Base-by-base conservation (phyloP, 1,140 invertebrate species). In the Venustaconcha ellipsiformis region DNA sequence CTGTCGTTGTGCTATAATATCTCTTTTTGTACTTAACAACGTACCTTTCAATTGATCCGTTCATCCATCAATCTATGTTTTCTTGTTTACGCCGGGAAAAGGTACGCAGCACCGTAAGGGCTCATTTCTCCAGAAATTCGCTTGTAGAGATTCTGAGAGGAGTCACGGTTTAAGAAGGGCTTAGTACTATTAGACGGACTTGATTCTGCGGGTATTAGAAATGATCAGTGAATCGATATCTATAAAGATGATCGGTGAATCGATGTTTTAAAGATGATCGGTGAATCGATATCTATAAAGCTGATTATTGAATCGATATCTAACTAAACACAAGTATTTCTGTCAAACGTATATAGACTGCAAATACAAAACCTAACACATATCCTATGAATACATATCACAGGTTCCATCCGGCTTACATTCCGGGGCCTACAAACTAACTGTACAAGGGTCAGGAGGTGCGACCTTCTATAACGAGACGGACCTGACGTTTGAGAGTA, bases 401-500 rank as follows among this genome's bases (percentile, higher is more conserved):
- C 68, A 87, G 86, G 72, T 87, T 6, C 83, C 84, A 17, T 73
- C 79, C 48, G 64, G 76, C 65, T 20, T 83, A 1, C 72, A 68
- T 1, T 68, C 58, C 48, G 80, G 78, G 14, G 18, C 65, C n/a
- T 87, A 86, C 62, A 78, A 80, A 26, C 60, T 87, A n/a, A 62
- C 76, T 13, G 84, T 87, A 13, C 58, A 72, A 4, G 86, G 84
- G 8, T 62, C 78, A 15, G 83, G 83, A 20, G 84, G 83, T 30
- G 70, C 83, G 15, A 72, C 72, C 14, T 86, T 86, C 72, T 70
- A 18, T 14, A 82, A 86, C 68, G 74, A 83, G 57, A 82, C 83
- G 0, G 60, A 26, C 8, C 66, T 87, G 12, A 30, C 72, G 18
- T 86, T 73, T 73, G 78, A 81, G 67, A 69, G 78, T 65, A 85